A percentile compares a stretch with the other conserved stretches of the same genome.
Conservation (phyloP, 37 sponge, comb jelly and placozoan species). For the Cladorhizidae sp. region DNA sequence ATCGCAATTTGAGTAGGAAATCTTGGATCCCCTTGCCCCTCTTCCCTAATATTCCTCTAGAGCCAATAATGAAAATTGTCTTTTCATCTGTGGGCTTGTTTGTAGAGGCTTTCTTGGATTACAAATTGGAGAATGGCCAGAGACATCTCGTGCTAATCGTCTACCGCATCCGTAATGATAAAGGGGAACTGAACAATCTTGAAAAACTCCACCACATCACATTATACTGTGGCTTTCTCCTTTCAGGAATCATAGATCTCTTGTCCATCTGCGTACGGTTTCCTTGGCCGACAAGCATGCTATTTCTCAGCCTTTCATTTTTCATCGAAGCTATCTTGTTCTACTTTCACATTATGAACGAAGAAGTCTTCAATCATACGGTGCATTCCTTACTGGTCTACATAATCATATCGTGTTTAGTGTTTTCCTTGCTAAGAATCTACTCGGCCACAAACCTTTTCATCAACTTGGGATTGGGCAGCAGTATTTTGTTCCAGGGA, state of each 20-base stretch:
- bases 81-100: conserved; percentile 45
- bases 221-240: conserved; percentile 51
- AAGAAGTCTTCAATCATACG: conserved; percentile 22
- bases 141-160: not conserved
- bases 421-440: conserved; percentile 31
- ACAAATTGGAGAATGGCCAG: conserved; percentile 8
- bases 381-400: conserved; percentile 37
- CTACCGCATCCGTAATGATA: not conserved
- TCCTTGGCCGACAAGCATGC: conserved; percentile 36
- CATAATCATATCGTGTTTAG: conserved; percentile 25
- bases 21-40: conserved; percentile 53
- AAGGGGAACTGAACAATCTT: conserved; percentile 13
- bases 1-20: conserved; percentile 27
- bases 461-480: conserved; percentile 39
- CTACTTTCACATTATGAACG: conserved; percentile 34
- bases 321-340: conserved; percentile 59
- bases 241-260: conserved; percentile 67
- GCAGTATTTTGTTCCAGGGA: conserved; percentile 50
- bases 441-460: conserved; percentile 29
- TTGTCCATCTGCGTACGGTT: conserved; percentile 11
- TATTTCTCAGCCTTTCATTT: conserved; percentile 54
- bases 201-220: conserved; percentile 57
- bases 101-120: conserved; percentile 29
- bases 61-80: conserved; percentile 50
- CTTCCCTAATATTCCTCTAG: conserved; percentile 37